These are phyloP conservation scores for Micromesistius poutassou DNA, from an alignment of 2,797 vertebrate genomes.

Conservation along the genomic window DNA sequence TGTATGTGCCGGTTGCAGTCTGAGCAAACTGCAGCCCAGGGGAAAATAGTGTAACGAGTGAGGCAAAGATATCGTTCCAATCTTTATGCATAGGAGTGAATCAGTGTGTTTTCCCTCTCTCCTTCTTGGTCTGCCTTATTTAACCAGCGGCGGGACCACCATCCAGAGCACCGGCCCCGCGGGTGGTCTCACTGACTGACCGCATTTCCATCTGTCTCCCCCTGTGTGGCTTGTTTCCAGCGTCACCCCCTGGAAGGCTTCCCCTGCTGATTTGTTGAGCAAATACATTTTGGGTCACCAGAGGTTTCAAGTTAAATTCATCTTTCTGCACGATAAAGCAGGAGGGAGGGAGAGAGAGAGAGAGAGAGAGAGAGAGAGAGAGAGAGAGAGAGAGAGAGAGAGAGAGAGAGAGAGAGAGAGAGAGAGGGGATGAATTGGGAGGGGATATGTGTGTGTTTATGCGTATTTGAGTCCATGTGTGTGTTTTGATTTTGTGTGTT, in stretches of 20 bases:
- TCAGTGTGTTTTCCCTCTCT: slow-evolving; percentile 1
- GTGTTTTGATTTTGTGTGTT: too few species aligned
- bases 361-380: too few species aligned
- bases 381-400: too few species aligned
- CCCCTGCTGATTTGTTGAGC: slow-evolving; percentile 11
- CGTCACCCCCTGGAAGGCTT: slow-evolving; percentile 15
- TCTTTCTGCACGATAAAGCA: slow-evolving; percentile 1
- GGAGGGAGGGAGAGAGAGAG: not conserved
- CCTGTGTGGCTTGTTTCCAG: slow-evolving; percentile 20
- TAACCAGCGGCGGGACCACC: slow-evolving; percentile 34
- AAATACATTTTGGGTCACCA: slow-evolving; percentile 30
- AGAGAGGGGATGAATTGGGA: too few species aligned
- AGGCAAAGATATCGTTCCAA: slow-evolving; percentile 23
- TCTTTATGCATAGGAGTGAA: not conserved
- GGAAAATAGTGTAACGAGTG: slow-evolving; percentile 40
- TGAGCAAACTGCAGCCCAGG: not conserved
- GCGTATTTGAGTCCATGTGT: too few species aligned
- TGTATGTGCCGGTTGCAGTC: not conserved
- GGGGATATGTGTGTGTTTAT: too few species aligned
- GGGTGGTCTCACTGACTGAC: slow-evolving; percentile 34
- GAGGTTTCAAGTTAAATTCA: slow-evolving; percentile 22
- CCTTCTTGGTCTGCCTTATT: slow-evolving; percentile 16
- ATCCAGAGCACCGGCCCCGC: slow-evolving; percentile 40
- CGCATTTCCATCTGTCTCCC: slow-evolving; percentile 27
- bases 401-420: too few species aligned